Percentiles rank a stretch among this genome's conserved stretches.
These are phyloP conservation scores for Scaptomyza cyrtandrae DNA, from an alignment of 2,888 invertebrate species.

Conservation along the genomic window DNA sequence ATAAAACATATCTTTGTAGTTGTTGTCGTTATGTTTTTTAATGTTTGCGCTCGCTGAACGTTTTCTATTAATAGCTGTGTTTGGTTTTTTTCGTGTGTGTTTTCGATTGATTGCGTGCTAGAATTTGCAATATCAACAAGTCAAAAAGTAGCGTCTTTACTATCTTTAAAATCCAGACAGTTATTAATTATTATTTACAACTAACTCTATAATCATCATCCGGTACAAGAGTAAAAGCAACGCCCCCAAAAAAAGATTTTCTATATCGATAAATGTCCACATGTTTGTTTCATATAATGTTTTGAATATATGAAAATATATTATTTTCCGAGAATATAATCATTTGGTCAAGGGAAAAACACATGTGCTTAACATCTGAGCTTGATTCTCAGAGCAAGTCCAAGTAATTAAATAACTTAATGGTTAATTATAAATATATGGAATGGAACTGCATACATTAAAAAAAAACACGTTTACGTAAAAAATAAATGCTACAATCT, in stretches of 20 bases:
- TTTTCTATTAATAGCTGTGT: conserved; percentile 39
- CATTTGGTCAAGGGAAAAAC: conserved; percentile 24
- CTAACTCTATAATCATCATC: conserved; percentile 27
- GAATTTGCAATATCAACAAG: conserved; percentile 38
- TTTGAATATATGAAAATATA: conserved; percentile 6
- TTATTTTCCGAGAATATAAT: conserved; percentile 35
- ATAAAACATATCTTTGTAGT: conserved; percentile 18
- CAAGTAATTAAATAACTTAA: conserved; percentile 8
- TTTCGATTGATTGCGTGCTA: conserved; percentile 23
- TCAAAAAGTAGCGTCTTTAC: conserved; percentile 14
- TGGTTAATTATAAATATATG: conserved; percentile 21
- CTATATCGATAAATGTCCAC: conserved; percentile 41
- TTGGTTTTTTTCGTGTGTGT: conserved; percentile 8
- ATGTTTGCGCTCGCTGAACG: conserved; percentile 21
- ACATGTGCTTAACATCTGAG: conserved; percentile 61
- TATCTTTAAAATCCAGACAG: conserved; percentile 38
- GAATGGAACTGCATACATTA: conserved; percentile 25
- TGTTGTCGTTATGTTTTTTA: conserved; percentile 11
- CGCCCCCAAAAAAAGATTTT: conserved; percentile 55
- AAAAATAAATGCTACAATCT: not conserved
- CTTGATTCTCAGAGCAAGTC: conserved; percentile 7
- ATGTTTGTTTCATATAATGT: not conserved
- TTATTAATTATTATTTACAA: conserved; percentile 17
- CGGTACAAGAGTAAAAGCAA: conserved; percentile 20
- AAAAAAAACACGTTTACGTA: not conserved